A percentile compares a stretch with the other conserved stretches of the same genome.
phyloP scores from a whole-genome alignment of 2,797 vertebrate genomes.

The Holocentrus rufus region DNA sequence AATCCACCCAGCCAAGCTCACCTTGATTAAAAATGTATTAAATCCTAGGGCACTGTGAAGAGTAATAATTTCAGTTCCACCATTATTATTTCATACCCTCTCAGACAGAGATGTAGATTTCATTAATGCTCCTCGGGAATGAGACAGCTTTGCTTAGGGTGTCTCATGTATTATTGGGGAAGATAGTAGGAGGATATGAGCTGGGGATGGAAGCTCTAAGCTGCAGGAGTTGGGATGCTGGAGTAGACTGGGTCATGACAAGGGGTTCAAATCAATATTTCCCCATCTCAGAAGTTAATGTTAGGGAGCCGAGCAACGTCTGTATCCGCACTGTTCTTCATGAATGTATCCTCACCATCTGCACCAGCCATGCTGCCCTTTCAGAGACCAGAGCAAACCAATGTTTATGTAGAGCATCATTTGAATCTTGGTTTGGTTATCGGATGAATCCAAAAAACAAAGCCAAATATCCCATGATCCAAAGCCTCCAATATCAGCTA shows the following conservation, averaged over 20 bases:
- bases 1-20: slow-evolving; percentile 78
- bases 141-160: slow-evolving; percentile 76
- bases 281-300: slow-evolving; percentile 75
- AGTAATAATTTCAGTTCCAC: slow-evolving; percentile 80
- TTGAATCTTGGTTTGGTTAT: slow-evolving; percentile 74
- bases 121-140: slow-evolving; percentile 75
- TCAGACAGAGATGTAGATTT: slow-evolving; percentile 84
- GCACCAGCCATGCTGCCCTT: slow-evolving; percentile 81
- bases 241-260: slow-evolving; percentile 70
- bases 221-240: slow-evolving; percentile 70
- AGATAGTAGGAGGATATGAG: slow-evolving; percentile 72
- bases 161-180: slow-evolving; percentile 78
- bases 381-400: slow-evolving; percentile 79
- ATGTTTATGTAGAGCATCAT: slow-evolving; percentile 71
- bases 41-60: slow-evolving; percentile 82
- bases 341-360: slow-evolving; percentile 86
- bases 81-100: slow-evolving; percentile 80
- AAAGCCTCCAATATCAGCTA: slow-evolving; percentile 77
- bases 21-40: slow-evolving; percentile 84
- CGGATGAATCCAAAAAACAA: slow-evolving; percentile 76
- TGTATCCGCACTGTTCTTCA: slow-evolving; percentile 82
- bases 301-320: slow-evolving; percentile 78
- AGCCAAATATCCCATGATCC: slow-evolving; percentile 81
- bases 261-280: slow-evolving; percentile 76
- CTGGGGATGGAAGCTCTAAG: slow-evolving; percentile 73